These are phyloP conservation scores for Galago senegalensis DNA, from an alignment of 2,797 vertebrate genomes.

Conservation along the genomic window DNA sequence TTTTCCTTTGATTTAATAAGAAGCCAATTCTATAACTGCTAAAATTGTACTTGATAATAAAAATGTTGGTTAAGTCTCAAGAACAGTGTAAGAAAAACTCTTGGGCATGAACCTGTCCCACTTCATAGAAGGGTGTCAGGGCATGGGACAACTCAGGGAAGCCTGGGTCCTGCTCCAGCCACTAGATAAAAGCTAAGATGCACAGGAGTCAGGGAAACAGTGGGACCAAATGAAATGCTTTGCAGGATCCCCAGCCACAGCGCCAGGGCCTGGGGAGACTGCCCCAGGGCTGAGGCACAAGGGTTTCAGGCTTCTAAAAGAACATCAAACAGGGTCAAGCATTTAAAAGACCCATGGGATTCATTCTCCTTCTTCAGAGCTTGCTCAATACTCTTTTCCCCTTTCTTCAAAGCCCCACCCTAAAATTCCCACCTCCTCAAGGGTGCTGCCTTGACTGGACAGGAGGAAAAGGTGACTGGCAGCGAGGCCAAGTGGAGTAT, in stretches of 20 bases:
- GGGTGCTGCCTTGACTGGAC: neutral
- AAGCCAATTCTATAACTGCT: neutral
- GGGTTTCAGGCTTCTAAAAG: neutral
- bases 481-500: too few species aligned
- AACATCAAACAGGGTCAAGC: neutral
- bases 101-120: neutral
- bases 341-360: neutral
- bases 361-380: neutral
- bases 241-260: neutral
- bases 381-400: neutral
- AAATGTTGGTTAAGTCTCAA: constrained; percentile 9
- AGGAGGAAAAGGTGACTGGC: neutral
- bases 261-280: neutral
- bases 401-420: neutral
- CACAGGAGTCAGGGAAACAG: neutral
- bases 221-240: fast-evolving
- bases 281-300: neutral
- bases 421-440: neutral
- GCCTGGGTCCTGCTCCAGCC: neutral
- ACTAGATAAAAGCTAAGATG: neutral
- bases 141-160: neutral
- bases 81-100: neutral
- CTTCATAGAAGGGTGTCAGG: neutral
- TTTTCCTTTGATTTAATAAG: constrained; percentile 63
- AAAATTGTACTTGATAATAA: constrained; percentile 22